Conservation (phyloP, 2,113 vertebrate species). For the Sisor rabdophorus region DNA sequence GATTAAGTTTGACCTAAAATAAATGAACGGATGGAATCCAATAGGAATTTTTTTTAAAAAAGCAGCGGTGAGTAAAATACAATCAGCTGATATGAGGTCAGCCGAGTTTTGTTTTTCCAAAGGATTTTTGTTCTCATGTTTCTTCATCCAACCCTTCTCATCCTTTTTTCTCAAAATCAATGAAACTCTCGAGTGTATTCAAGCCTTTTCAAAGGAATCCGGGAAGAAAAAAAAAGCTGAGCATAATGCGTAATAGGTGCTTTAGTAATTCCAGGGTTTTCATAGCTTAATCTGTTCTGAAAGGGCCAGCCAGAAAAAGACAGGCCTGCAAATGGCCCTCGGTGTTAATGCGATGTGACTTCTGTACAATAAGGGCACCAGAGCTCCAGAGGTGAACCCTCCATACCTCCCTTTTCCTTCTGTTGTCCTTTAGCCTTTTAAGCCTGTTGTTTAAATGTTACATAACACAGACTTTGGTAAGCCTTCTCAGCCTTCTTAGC, state of each 20-base stretch:
- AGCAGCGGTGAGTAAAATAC: slow-evolving; percentile 1
- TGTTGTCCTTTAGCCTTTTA: slow-evolving; percentile 65
- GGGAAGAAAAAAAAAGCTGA: slow-evolving; percentile 59
- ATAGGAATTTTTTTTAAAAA: background rate
- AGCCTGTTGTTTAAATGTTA: slow-evolving; percentile 82
- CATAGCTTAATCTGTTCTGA: slow-evolving; percentile 99
- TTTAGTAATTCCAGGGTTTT: slow-evolving; percentile 98
- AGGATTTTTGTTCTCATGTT: slow-evolving; percentile 4
- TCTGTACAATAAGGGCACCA: slow-evolving; percentile 93
- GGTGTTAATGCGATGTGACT: slow-evolving; percentile 99
- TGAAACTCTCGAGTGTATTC: slow-evolving; percentile 57
- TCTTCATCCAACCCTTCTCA: background rate
- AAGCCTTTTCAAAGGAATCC: slow-evolving; percentile 59
- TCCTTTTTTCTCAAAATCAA: slow-evolving; percentile 49
- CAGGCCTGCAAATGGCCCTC: slow-evolving; percentile 90
- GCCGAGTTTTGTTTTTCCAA: background rate
- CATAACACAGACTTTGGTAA: slow-evolving; percentile 73
- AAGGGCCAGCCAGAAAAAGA: slow-evolving; percentile 93
- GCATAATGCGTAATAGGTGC: slow-evolving; percentile 86
- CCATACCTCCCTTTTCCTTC: slow-evolving; percentile 79
- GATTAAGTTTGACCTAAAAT: background rate
- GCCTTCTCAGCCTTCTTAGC: slow-evolving; percentile 73
- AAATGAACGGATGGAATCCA: slow-evolving; percentile 6
- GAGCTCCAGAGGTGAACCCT: slow-evolving; percentile 84
- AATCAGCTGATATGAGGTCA: slow-evolving; percentile 3